Conservation (phyloP, 2,888 invertebrate species). For the Entomobrya proxima region DNA sequence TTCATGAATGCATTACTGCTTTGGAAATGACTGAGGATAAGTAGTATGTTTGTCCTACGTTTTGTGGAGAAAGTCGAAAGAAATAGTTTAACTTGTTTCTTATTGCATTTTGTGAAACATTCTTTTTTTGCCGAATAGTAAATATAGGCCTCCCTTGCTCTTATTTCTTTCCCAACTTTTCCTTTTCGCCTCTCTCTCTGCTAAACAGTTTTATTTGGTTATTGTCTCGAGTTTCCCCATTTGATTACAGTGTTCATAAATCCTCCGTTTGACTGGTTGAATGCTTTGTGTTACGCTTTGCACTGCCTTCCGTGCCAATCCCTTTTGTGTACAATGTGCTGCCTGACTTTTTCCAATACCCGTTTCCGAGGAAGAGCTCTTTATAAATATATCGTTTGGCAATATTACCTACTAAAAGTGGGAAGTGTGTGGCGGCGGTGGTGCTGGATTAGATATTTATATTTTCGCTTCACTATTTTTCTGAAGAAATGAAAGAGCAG, state of each 20-base stretch:
- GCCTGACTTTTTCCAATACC: slow-evolving; percentile 1
- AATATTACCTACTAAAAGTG: not conserved
- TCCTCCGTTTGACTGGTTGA: slow-evolving; percentile 50
- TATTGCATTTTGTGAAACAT: slow-evolving; percentile 43
- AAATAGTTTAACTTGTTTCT: slow-evolving; percentile 45
- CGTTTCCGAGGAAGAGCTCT: too few species aligned
- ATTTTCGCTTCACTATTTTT: slow-evolving; percentile 36
- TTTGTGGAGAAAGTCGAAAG: not conserved
- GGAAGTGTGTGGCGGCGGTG: not conserved
- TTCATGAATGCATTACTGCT: slow-evolving; percentile 51
- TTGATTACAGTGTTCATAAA: slow-evolving; percentile 64
- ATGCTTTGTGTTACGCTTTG: slow-evolving; percentile 40
- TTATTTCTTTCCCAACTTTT: not conserved
- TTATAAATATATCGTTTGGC: not conserved
- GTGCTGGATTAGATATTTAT: slow-evolving; percentile 30
- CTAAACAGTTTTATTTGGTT: slow-evolving; percentile 10
- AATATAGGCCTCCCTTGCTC: slow-evolving; percentile 14
- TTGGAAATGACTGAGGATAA: slow-evolving; percentile 39
- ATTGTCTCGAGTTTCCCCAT: slow-evolving; percentile 64
- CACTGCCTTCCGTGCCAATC: slow-evolving; percentile 12
- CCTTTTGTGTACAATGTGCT: not conserved
- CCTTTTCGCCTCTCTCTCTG: not conserved
- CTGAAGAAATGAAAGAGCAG: slow-evolving; percentile 15
- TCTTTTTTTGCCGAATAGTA: not conserved
- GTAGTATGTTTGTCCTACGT: not conserved